A percentile compares a stretch with the other conserved stretches of the same genome.
These are phyloP conservation scores for Trissoscelio sp. DNA, from an alignment of 2,888 invertebrate species.

Conservation along the genomic window DNA sequence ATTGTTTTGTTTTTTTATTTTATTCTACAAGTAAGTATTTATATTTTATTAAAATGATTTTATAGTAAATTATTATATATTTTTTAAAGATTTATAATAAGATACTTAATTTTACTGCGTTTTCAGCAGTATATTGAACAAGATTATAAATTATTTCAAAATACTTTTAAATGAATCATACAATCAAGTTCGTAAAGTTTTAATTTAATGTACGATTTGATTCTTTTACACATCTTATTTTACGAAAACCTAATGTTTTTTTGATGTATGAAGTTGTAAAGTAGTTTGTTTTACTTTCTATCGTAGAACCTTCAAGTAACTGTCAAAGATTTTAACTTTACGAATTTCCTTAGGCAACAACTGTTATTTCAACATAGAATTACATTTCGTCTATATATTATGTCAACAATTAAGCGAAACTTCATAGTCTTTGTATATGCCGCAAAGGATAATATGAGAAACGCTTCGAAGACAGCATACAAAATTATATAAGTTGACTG, in stretches of 20 bases:
- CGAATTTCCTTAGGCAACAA: slow-evolving; percentile 46
- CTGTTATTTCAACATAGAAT: slow-evolving; percentile 43
- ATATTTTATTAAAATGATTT: no score
- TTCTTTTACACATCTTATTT: slow-evolving; percentile 19
- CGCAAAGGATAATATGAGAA: slow-evolving; percentile 34
- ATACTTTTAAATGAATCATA: slow-evolving; percentile 31
- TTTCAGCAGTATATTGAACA: no score
- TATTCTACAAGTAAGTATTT: no score
- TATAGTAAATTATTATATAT: no score
- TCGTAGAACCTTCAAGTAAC: neutral
- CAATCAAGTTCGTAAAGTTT: slow-evolving; percentile 24
- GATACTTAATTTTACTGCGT: no score
- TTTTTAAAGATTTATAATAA: no score
- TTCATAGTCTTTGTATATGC: slow-evolving; percentile 33
- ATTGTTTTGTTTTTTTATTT: no score
- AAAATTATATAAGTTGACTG: slow-evolving; percentile 48
- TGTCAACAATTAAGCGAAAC: slow-evolving; percentile 54
- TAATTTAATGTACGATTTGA: slow-evolving; percentile 27
- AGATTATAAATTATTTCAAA: neutral
- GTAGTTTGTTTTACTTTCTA: slow-evolving; percentile 32
- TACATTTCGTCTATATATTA: slow-evolving; percentile 40
- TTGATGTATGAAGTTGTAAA: slow-evolving; percentile 44
- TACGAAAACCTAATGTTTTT: slow-evolving; percentile 36
- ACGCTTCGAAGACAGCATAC: slow-evolving; percentile 31
- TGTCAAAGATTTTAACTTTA: slow-evolving; percentile 51